Evolutionary conservation across 2,797 vertebrate genomes (phyloP).

Genomic region (Podarcis siculus): DNA sequence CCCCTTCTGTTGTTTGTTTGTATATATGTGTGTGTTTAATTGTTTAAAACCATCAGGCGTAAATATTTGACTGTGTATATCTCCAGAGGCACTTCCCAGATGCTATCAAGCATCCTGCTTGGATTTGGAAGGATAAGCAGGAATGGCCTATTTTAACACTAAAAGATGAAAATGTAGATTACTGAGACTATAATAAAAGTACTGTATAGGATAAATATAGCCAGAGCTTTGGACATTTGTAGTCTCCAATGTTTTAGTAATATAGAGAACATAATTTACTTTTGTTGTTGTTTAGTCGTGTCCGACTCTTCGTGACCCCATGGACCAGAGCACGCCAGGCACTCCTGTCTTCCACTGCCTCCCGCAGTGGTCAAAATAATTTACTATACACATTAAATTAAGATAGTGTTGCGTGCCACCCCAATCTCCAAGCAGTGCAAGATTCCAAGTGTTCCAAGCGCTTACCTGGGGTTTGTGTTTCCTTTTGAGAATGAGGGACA

Average conservation of each 20-base stretch:
- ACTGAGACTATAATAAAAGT: background rate
- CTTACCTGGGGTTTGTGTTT: too few species aligned
- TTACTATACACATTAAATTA: background rate
- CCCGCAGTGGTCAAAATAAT: too few species aligned
- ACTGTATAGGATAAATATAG: background rate
- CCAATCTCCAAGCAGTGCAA: too few species aligned
- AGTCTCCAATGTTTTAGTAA: background rate
- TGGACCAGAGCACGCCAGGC: too few species aligned
- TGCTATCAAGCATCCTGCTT: constrained; percentile 8
- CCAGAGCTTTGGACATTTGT: background rate
- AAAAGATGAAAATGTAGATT: background rate
- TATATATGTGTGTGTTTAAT: background rate
- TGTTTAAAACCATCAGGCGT: background rate
- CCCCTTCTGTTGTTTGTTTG: background rate
- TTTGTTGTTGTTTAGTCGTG: too few species aligned
- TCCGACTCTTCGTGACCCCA: too few species aligned
- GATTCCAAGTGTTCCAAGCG: too few species aligned
- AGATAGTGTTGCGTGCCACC: too few species aligned
- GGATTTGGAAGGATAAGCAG: background rate
- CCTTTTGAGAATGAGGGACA: too few species aligned
- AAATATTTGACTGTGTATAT: background rate
- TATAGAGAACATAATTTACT: background rate
- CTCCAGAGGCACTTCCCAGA: background rate
- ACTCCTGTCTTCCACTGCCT: too few species aligned
- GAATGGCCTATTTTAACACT: background rate